Evolutionary conservation across 2,113 vertebrate species (phyloP).

Genomic region (Chrysochloris asiatica): DNA sequence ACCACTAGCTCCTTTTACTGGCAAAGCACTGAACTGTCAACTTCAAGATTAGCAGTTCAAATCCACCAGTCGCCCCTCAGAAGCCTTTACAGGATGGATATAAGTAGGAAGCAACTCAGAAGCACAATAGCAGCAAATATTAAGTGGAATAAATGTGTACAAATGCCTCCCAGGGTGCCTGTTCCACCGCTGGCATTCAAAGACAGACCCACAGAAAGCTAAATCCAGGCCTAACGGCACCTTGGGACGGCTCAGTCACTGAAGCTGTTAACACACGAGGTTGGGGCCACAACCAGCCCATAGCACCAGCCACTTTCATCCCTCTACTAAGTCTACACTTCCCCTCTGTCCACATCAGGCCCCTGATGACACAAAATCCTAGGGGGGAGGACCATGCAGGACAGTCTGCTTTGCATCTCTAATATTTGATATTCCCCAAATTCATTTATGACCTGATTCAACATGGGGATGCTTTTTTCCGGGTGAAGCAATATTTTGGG

Average conservation of each 20-base stretch:
- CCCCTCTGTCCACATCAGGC: not conserved
- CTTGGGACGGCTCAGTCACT: not conserved
- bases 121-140: no score
- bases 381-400: not conserved
- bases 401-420: not conserved
- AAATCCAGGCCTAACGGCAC: not conserved
- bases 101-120: no score
- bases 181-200: not conserved
- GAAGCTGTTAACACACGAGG: not conserved
- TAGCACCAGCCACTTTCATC: not conserved
- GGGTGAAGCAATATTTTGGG: not conserved
- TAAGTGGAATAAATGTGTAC: no score
- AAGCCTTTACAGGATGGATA: no score
- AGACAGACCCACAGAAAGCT: not conserved
- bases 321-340: not conserved
- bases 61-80: no score
- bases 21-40: no score
- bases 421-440: not conserved
- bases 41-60: no score
- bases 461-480: not conserved
- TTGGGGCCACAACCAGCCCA: not conserved
- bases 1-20: no score
- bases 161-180: not conserved
- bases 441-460: not conserved
- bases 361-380: not conserved